Evolutionary conservation across 2,113 vertebrate genomes (phyloP), one percentile per base, ranked within the genome.

Genomic region (Conger conger): DNA sequence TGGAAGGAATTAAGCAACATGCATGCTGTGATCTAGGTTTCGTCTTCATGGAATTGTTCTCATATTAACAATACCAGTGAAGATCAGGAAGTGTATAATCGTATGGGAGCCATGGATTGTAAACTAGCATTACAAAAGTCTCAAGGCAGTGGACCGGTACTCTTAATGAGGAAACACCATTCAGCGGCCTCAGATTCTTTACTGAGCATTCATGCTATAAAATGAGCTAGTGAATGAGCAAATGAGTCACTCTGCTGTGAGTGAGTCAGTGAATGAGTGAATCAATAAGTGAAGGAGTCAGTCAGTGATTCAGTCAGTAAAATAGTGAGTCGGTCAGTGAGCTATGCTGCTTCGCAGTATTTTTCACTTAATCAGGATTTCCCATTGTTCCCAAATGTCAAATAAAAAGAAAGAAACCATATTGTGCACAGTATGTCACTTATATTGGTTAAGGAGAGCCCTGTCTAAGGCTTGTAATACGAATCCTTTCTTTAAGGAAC

Each of bases 401-500:
- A 63, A 63, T 63, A 20, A 13, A 50, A 50, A 50, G 15, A 50
- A 50, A 50, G 45, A 13, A 27, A 79, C 37, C 17, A 18, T 37
- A 27, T 20, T 40, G 78, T 27, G 23, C 30, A 27, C 79, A 53
- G 42, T 30, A 38, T 79, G 16, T 38, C 38, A 20, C 16, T 38
- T 23, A 38, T 38, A 2, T 63, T 5, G 23, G 20, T 78, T 36
- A 36, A 18, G 30, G 76, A 35, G 35, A 50, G 9, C 40, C 13
- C 68, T 33, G 27, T 30, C 27, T 50, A 50, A 7, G 18, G 23
- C 2, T 9, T 3, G 37, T 80, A 2, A 30, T 53, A 76, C 13
- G 13, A 83, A 33, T 54, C 73, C 18, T 45, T 33, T 16, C 7
- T 82, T 36, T 0, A 91, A 99, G 98, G 94, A 88, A 95, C 95